phyloP scores from a whole-genome alignment of 2,113 vertebrate genomes.

The Gavialis gangeticus region DNA sequence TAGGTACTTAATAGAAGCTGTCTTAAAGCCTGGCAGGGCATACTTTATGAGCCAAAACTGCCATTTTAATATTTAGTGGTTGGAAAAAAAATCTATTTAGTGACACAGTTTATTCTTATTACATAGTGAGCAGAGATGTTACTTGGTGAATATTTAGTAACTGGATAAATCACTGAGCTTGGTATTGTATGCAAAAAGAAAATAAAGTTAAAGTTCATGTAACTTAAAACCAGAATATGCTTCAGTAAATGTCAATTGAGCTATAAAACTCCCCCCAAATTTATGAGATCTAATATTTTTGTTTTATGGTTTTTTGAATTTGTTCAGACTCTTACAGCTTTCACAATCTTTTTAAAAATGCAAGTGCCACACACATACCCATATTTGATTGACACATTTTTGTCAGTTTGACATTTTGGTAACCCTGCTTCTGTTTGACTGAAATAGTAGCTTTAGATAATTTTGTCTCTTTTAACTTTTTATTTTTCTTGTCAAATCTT shows the following conservation, averaged over 20 bases:
- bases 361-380: slow-evolving; percentile 31
- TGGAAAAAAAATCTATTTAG: background rate
- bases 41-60: background rate
- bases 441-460: slow-evolving; percentile 41
- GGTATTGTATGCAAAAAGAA: slow-evolving; percentile 18
- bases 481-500: background rate
- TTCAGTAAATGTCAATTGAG: slow-evolving; percentile 68
- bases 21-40: slow-evolving; percentile 8
- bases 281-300: slow-evolving; percentile 34
- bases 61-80: background rate
- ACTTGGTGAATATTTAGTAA: background rate
- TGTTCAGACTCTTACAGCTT: slow-evolving; percentile 42
- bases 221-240: slow-evolving; percentile 50
- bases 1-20: background rate
- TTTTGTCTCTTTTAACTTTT: background rate
- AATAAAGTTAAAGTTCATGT: slow-evolving; percentile 54
- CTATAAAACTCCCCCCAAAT: slow-evolving; percentile 36
- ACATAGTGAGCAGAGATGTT: background rate
- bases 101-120: background rate
- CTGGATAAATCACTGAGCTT: slow-evolving; percentile 47
- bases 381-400: slow-evolving; percentile 24
- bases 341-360: slow-evolving; percentile 17
- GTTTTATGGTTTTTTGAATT: slow-evolving; percentile 25
- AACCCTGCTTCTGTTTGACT: slow-evolving; percentile 56
- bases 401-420: slow-evolving; percentile 69